Conservation (phyloP, 2,113 vertebrate species). For the Heterochromis multidens region DNA sequence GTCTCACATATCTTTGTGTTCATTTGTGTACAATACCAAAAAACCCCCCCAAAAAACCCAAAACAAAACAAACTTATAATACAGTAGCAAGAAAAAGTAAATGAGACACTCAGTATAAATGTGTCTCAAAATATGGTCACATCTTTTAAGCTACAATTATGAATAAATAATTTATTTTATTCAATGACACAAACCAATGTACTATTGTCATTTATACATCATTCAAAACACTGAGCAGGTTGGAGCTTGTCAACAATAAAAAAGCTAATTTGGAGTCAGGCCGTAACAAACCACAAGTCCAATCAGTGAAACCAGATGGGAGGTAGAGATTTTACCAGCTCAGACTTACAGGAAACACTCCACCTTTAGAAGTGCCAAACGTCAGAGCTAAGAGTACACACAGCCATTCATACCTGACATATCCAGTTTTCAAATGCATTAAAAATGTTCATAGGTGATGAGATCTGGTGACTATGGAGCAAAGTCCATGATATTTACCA, state of each 20-base stretch:
- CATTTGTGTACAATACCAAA: accelerated
- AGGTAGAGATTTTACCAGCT: neutral
- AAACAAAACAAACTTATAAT: no score
- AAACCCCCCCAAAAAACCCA: no score
- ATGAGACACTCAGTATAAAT: neutral
- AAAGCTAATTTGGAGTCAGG: neutral
- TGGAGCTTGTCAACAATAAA: neutral
- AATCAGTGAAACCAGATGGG: neutral
- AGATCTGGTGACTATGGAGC: neutral
- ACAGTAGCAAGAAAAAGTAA: neutral
- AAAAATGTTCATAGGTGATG: neutral
- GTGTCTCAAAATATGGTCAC: neutral
- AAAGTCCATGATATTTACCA: neutral
- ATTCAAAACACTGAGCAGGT: neutral
- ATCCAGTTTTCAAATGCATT: neutral
- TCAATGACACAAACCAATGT: no score
- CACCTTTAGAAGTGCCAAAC: neutral
- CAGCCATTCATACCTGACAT: neutral
- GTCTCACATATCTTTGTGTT: neutral
- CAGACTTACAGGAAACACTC: neutral
- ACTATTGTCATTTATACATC: no score
- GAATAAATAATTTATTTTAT: neutral
- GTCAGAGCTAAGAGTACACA: neutral
- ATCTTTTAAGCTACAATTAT: neutral
- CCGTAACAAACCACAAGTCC: neutral